These are phyloP conservation scores for Morinoia aosen DNA, from an alignment of 2,888 invertebrate genomes.

Conservation along the genomic window DNA sequence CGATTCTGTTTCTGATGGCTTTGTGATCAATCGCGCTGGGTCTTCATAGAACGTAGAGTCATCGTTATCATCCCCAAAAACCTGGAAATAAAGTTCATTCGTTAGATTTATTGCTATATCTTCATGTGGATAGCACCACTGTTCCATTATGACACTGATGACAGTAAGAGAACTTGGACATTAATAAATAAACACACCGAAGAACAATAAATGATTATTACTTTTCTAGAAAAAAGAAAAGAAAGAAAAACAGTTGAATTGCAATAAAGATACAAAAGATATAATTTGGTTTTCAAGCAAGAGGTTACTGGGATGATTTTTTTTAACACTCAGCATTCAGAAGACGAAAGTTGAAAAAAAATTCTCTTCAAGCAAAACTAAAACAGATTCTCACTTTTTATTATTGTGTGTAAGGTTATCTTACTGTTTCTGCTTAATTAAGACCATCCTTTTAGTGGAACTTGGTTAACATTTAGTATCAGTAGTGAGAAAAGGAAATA, in stretches of 20 bases:
- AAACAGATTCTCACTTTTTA: too few relatives aligned
- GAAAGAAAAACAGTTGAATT: background rate
- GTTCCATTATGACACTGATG: background rate
- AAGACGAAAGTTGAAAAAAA: background rate
- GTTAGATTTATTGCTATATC: background rate
- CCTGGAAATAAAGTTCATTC: background rate
- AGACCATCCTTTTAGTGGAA: background rate
- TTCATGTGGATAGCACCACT: background rate
- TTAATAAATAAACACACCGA: background rate
- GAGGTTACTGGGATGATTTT: background rate
- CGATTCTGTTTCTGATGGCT: background rate
- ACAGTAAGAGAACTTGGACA: background rate
- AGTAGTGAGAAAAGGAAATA: background rate
- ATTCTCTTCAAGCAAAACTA: background rate
- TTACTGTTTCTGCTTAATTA: background rate
- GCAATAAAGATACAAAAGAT: background rate
- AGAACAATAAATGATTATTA: background rate
- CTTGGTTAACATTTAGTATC: background rate
- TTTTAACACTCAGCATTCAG: background rate
- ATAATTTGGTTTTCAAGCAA: background rate
- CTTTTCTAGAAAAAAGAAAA: background rate
- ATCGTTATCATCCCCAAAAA: background rate
- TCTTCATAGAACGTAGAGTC: background rate
- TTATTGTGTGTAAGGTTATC: background rate
- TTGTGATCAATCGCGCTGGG: background rate